phyloP scores from a whole-genome alignment of 2,797 vertebrate genomes.

The Odontamblyopus rebecca region DNA sequence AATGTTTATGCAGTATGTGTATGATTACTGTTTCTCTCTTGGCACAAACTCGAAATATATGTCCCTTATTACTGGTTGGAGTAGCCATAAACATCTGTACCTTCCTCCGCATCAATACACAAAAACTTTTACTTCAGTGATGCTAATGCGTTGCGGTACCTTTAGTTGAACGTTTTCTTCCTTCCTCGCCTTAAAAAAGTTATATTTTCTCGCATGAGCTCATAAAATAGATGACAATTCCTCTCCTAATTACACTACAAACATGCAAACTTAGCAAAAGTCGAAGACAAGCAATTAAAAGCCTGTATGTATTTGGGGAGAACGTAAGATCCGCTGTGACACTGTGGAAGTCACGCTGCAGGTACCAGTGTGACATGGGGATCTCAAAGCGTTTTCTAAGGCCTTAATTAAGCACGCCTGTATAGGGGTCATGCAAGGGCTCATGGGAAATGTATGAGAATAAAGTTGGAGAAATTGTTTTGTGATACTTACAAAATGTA shows the following conservation, averaged over 20 bases:
- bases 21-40: too few relatives aligned
- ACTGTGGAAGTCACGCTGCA: conserved; percentile 10
- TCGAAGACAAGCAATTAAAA: neutral
- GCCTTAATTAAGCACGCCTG: conserved; percentile 5
- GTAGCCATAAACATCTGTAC: too few relatives aligned
- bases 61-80: too few relatives aligned
- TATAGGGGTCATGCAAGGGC: neutral
- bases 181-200: neutral
- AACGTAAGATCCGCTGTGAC: neutral
- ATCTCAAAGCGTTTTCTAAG: neutral
- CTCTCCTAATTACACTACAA: neutral
- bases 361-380: neutral
- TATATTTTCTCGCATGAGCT: neutral
- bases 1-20: too few relatives aligned
- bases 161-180: neutral
- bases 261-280: neutral
- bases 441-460: conserved; percentile 12
- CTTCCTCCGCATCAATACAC: too few relatives aligned
- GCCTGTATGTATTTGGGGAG: neutral
- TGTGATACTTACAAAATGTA: neutral
- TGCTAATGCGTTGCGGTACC: neutral
- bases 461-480: neutral
- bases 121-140: too few relatives aligned
- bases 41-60: too few relatives aligned
- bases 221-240: neutral